Conservation (phyloP, 2,113 vertebrate genomes). For the Oncorhynchus clarkii region DNA sequence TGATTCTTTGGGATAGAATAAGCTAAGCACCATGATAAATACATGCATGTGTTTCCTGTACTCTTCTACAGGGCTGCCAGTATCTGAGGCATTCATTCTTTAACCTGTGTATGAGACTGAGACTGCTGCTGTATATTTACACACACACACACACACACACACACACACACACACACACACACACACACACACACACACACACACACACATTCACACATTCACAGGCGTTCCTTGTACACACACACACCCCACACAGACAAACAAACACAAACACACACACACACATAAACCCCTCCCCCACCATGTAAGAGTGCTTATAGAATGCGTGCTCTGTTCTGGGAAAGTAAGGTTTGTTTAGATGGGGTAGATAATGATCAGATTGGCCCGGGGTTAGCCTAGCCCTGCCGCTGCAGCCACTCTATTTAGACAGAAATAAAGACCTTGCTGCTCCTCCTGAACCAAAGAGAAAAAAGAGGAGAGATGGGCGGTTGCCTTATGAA, state of each 20-base stretch:
- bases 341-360: constrained; percentile 72
- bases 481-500: constrained; percentile 55
- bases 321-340: constrained; percentile 68
- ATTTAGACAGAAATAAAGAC: constrained; percentile 61
- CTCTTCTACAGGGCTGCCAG: constrained; percentile 66
- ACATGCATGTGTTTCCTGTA: constrained; percentile 67
- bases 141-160: constrained; percentile 1
- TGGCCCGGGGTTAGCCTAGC: constrained; percentile 36
- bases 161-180: background rate
- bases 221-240: background rate
- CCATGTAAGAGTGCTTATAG: constrained; percentile 56
- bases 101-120: constrained; percentile 46
- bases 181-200: too few species aligned
- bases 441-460: constrained; percentile 45
- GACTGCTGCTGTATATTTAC: constrained; percentile 30
- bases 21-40: constrained; percentile 58
- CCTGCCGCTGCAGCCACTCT: constrained; percentile 30
- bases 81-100: constrained; percentile 64
- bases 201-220: too few species aligned
- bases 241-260: background rate
- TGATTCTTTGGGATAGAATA: background rate
- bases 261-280: background rate
- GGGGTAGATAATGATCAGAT: constrained; percentile 69
- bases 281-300: background rate
- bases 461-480: background rate